Percentiles rank a stretch among this genome's conserved stretches.
Evolutionary conservation across 2,797 vertebrate species (phyloP).

Genomic region (Neosilurus mollespiculum): DNA sequence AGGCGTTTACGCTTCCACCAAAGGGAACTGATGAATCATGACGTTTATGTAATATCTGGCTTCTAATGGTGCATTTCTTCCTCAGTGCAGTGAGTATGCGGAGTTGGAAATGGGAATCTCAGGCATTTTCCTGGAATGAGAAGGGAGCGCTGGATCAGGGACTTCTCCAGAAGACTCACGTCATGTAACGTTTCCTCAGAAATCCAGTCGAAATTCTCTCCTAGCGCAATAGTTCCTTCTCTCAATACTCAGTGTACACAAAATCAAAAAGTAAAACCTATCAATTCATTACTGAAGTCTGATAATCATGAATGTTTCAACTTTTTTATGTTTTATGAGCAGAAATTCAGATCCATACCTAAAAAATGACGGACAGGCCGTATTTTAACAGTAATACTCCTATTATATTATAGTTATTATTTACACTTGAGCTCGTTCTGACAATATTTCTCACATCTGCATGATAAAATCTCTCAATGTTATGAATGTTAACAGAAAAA

Average conservation of each 20-base stretch:
- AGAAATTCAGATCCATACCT: too few species aligned
- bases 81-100: background rate
- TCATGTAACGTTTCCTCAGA: background rate
- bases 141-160: background rate
- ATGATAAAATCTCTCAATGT: background rate
- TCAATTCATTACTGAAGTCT: too few species aligned
- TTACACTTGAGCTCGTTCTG: too few species aligned
- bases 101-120: slow-evolving; percentile 5
- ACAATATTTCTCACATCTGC: background rate
- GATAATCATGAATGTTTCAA: too few species aligned
- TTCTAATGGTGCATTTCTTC: background rate
- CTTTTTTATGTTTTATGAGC: too few species aligned
- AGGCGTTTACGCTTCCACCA: background rate
- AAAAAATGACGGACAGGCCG: too few species aligned
- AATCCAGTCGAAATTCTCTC: background rate
- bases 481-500: background rate
- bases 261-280: too few species aligned
- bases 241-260: too few species aligned
- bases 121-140: slow-evolving; percentile 1
- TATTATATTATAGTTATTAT: too few species aligned
- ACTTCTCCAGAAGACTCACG: background rate
- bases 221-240: too few species aligned
- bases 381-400: too few species aligned
- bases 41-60: slow-evolving; percentile 20
- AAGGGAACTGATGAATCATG: slow-evolving; percentile 2